These are phyloP conservation scores for Blera fallax DNA, from an alignment of 2,888 invertebrate genomes.

Conservation along the genomic window DNA sequence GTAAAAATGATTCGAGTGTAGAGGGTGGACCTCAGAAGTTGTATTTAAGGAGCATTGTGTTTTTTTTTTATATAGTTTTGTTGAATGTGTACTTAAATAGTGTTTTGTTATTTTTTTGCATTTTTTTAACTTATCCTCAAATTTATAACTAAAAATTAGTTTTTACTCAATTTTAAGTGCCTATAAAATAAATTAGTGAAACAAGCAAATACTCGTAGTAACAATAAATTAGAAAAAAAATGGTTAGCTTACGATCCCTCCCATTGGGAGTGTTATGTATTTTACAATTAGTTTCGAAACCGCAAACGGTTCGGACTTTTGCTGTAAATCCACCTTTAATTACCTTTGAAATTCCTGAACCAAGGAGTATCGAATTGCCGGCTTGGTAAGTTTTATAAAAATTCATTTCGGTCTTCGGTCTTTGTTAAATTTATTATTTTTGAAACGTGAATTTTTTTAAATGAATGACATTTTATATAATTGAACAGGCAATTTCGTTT, in stretches of 20 bases:
- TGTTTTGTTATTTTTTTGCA: conserved; percentile 36
- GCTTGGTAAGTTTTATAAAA: conserved; percentile 77
- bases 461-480: not conserved
- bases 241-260: conserved; percentile 46
- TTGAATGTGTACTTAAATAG: conserved; percentile 47
- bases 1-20: conserved; percentile 16
- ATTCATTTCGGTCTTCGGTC: not conserved
- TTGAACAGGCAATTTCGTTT: not conserved
- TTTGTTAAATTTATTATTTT: not conserved
- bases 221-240: conserved; percentile 22
- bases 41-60: not conserved
- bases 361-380: conserved; percentile 65
- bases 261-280: conserved; percentile 54
- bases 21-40: not conserved
- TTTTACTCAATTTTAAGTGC: not conserved
- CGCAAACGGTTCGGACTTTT: conserved; percentile 29
- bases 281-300: conserved; percentile 59
- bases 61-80: conserved; percentile 26
- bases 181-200: not conserved
- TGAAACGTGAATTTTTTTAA: not conserved
- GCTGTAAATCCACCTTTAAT: conserved; percentile 44
- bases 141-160: not conserved
- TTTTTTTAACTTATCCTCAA: not conserved
- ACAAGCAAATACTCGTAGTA: not conserved
- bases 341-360: conserved; percentile 56